phyloP scores from a whole-genome alignment of 2,113 vertebrate species.

The Cygnus atratus region DNA sequence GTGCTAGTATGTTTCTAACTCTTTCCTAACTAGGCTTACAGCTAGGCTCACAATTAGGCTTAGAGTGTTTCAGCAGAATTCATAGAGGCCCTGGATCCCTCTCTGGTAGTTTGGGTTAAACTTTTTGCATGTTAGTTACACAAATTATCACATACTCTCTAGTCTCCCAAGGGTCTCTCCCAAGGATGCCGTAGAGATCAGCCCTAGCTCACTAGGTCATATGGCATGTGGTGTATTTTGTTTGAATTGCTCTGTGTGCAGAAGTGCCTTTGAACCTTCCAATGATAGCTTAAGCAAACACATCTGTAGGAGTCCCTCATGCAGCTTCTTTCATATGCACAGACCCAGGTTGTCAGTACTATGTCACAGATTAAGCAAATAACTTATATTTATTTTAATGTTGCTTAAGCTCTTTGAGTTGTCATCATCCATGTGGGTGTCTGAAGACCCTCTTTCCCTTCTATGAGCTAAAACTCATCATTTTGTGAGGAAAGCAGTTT shows the following conservation, averaged over 20 bases:
- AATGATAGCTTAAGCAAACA: background rate
- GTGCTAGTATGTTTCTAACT: no score
- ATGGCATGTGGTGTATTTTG: background rate
- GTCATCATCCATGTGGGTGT: accelerated
- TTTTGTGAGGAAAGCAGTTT: background rate
- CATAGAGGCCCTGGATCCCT: background rate
- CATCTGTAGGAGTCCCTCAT: background rate
- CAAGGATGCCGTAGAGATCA: background rate
- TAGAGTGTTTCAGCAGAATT: background rate
- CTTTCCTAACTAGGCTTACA: no score
- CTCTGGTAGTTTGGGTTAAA: background rate
- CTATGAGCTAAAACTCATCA: background rate
- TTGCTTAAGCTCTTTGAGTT: background rate
- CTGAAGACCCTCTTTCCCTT: background rate
- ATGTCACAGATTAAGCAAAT: background rate
- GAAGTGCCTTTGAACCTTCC: background rate
- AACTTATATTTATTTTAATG: background rate
- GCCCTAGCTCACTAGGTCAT: background rate
- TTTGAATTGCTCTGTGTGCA: background rate
- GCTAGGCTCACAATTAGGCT: background rate
- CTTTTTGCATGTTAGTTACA: background rate
- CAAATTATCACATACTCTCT: background rate
- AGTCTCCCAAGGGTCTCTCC: background rate
- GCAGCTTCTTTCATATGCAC: background rate
- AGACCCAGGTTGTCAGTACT: background rate